phyloP scores from a whole-genome alignment of 23 tunicate genomes.

The Botrylloides violaceus region DNA sequence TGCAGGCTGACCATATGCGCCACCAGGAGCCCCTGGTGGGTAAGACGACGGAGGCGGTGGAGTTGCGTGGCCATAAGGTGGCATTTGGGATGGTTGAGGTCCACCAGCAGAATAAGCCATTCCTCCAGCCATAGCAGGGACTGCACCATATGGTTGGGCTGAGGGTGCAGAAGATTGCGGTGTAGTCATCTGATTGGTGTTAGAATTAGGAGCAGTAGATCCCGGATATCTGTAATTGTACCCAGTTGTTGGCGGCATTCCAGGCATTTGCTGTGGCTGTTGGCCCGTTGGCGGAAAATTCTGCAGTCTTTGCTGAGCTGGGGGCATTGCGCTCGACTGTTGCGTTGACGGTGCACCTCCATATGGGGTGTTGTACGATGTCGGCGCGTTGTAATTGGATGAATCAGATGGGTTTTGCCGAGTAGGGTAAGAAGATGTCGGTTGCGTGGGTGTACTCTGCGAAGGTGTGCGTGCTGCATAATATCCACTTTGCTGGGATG shows the following conservation, averaged over 20 bases:
- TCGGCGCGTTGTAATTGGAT: not conserved
- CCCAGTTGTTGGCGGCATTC: not conserved
- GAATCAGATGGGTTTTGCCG: slow-evolving; percentile 3
- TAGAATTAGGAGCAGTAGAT: not conserved
- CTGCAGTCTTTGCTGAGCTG: slow-evolving; percentile 19
- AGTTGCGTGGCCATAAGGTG: slow-evolving; percentile 6
- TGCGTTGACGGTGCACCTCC: slow-evolving; percentile 23
- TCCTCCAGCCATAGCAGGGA: not conserved
- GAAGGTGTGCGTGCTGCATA: slow-evolving; percentile 9
- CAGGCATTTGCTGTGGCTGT: slow-evolving; percentile 8
- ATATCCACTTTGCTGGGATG: slow-evolving; percentile 3
- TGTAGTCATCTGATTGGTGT: not conserved
- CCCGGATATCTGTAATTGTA: not conserved
- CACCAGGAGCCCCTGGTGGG: slow-evolving; percentile 27
- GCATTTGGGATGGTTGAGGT: not conserved
- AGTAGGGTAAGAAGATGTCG: not conserved
- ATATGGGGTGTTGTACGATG: slow-evolving; percentile 12
- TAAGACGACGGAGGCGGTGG: slow-evolving; percentile 9
- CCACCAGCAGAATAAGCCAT: not conserved
- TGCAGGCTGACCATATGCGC: slow-evolving; percentile 12
- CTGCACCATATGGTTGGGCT: not conserved
- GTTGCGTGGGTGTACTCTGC: not conserved
- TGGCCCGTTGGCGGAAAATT: not conserved
- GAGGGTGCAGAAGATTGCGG: slow-evolving; percentile 6
- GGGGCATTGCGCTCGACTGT: not conserved